Evolutionary conservation across 2,888 invertebrate genomes (phyloP).

Genomic region (Chrysomela aeneicollis): DNA sequence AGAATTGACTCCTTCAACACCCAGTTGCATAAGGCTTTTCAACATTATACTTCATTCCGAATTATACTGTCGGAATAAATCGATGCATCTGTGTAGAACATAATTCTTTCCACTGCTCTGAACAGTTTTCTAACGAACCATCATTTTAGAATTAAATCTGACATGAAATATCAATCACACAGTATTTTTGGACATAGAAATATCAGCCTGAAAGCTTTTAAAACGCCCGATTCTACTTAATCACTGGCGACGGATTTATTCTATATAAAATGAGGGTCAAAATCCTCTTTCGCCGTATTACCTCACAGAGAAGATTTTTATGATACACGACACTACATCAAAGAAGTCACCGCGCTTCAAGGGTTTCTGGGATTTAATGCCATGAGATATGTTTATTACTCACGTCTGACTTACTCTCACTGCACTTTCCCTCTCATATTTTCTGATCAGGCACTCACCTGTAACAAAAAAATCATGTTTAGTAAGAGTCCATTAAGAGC

Average conservation of each 20-base stretch:
- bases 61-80: neutral
- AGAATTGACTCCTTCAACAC: neutral
- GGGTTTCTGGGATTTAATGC: neutral
- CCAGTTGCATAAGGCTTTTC: neutral
- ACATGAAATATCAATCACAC: neutral
- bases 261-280: constrained; percentile 6
- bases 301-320: constrained; percentile 15
- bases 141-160: neutral
- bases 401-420: constrained; percentile 5
- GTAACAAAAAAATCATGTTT: constrained; percentile 13
- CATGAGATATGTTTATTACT: constrained; percentile 13
- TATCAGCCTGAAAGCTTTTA: neutral
- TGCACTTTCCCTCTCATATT: neutral
- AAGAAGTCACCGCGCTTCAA: constrained; percentile 2
- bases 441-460: constrained; percentile 9
- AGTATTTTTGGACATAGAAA: constrained; percentile 1
- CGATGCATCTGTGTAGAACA: neutral
- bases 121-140: neutral
- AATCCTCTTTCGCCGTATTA: constrained; percentile 19
- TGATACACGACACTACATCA: constrained; percentile 15
- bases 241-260: constrained; percentile 6
- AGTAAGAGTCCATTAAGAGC: neutral
- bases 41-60: neutral
- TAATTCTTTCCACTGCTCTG: neutral
- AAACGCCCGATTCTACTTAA: constrained; percentile 4